A percentile compares a stretch with the other conserved stretches of the same genome.
Conservation (phyloP, 2,797 vertebrate genomes). For the Clamator glandarius region DNA sequence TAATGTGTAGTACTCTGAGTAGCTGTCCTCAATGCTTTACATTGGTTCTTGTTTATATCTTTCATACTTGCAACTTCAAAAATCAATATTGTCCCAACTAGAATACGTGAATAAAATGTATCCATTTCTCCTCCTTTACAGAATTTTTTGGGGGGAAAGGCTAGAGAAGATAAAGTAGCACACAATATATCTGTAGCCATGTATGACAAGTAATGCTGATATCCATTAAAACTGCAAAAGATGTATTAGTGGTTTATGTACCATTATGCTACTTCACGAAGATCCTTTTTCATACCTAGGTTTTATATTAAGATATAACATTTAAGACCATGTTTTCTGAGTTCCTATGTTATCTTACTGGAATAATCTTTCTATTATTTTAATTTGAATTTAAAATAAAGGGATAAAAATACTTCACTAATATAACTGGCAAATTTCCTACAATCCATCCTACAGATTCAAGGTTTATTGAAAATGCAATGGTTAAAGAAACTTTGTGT, state of each 20-base stretch:
- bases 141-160: background rate
- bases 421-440: background rate
- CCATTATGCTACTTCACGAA: background rate
- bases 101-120: background rate
- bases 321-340: background rate
- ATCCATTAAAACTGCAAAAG: background rate
- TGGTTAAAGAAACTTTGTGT: background rate
- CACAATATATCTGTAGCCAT: background rate
- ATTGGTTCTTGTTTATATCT: background rate
- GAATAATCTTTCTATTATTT: background rate
- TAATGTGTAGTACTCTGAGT: conserved; percentile 30
- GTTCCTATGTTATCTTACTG: background rate
- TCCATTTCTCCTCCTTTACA: background rate
- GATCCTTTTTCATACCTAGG: background rate
- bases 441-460: background rate
- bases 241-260: background rate
- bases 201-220: background rate
- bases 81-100: background rate
- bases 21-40: conserved; percentile 25
- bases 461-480: background rate
- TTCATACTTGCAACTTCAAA: conserved; percentile 30
- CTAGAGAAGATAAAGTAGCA: background rate
- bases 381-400: background rate
- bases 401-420: background rate
- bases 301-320: background rate